Conservation (phyloP, 2,888 invertebrate species). For the Polydesmus complanatus region DNA sequence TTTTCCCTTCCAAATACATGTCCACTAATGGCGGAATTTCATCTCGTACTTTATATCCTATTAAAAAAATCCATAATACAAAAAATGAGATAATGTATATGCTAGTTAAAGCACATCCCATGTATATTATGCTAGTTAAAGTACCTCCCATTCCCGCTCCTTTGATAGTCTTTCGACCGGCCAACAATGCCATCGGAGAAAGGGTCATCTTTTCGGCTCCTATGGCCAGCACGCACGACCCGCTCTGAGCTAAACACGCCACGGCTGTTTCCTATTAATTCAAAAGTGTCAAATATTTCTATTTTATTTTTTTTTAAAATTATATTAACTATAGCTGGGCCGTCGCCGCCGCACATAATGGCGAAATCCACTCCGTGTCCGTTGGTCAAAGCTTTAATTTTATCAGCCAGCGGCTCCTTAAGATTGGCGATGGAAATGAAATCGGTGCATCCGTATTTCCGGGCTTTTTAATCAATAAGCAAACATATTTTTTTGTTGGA, state of each 20-base stretch:
- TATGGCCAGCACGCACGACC: conserved; percentile 8
- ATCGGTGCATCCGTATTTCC: conserved; percentile 10
- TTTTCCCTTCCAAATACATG: neutral
- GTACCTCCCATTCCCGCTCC: neutral
- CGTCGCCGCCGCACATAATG: conserved; percentile 10
- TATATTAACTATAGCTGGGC: conserved; percentile 7
- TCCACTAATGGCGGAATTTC: neutral
- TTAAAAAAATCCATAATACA: no score
- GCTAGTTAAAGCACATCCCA: no score
- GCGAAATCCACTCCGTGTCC: conserved; percentile 6
- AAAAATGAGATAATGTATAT: no score
- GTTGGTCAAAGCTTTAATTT: neutral
- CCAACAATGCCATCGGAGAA: neutral
- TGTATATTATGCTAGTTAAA: no score
- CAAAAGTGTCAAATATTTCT: no score
- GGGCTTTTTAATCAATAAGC: neutral
- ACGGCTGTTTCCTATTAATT: conserved; percentile 13
- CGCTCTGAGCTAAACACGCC: neutral
- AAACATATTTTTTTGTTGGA: neutral
- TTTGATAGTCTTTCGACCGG: neutral
- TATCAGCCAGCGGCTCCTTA: conserved; percentile 7
- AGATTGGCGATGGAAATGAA: neutral
- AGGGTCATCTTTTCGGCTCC: conserved; percentile 2
- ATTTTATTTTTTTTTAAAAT: no score
- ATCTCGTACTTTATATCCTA: neutral